Conservation (phyloP, 92 coral and sea anemone species). For the Palythoa caribaeorum region DNA sequence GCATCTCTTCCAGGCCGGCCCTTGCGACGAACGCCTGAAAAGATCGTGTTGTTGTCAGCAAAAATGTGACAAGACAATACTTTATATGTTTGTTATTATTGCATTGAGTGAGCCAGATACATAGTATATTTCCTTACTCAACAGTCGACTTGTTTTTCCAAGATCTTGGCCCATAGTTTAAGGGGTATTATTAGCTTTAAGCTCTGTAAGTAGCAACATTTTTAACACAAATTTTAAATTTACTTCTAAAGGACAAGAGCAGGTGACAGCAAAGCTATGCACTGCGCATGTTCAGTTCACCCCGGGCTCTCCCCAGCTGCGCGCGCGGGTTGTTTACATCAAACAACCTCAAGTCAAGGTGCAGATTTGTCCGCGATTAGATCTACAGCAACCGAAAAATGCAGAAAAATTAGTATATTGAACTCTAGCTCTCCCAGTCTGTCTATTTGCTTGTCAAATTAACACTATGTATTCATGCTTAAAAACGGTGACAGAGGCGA, state of each 20-base stretch:
- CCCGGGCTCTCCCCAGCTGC: conserved; percentile 26
- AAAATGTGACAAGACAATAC: no score
- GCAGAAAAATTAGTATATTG: no score
- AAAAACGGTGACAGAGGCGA: no score
- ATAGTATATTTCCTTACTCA: conserved; percentile 67
- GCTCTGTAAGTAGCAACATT: conserved; percentile 23
- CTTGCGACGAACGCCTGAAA: conserved; percentile 87
- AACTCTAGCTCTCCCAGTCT: no score
- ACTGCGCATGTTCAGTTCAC: conserved; percentile 39
- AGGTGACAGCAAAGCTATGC: conserved; percentile 10
- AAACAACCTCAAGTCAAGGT: conserved; percentile 15
- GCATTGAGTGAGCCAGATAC: neutral
- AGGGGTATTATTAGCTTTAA: conserved; percentile 25
- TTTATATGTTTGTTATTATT: neutral
- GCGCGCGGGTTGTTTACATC: conserved; percentile 8
- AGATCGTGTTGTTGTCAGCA: neutral
- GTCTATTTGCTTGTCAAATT: no score
- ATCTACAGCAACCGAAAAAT: no score
- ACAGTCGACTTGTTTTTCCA: conserved; percentile 89
- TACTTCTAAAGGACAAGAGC: conserved; percentile 3
- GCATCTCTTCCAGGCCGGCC: conserved; percentile 59
- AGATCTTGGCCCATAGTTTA: conserved; percentile 88
- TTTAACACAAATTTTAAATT: conserved; percentile 33
- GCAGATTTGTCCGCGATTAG: neutral
- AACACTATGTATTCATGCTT: no score